Evolutionary conservation across 1,140 invertebrate species (phyloP), one percentile per base, ranked within the genome.

Genomic region (Micrasema minimum): DNA sequence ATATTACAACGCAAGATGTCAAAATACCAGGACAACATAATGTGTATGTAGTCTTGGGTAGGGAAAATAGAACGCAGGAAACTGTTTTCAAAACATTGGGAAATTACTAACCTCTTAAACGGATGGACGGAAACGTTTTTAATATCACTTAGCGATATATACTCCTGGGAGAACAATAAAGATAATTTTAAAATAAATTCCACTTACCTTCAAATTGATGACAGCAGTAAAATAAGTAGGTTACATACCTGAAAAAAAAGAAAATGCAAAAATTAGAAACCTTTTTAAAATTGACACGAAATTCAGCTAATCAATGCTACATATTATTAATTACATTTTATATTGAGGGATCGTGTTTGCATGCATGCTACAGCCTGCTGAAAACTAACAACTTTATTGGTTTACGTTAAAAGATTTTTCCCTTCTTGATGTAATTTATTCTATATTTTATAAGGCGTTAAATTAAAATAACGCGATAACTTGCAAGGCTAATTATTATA

Each of bases 71-170:
- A 31, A 2, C 10, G 18, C 62, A 48, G 62, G 62, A 66, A 66
- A 66, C 62, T 31, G 62, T 20, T 18, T 37, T 66, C 62, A 66
- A 66, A 66, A 66, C 62, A 66, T 14, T 4, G 38, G 20, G 53
- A 57, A 45, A 20, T 23, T 38, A 38, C 20, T 22, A 26, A n/a
- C 23, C 12, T 64, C 20, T 64, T 20, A 43, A 64, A 23, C 26
- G 26, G 16, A 22, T 46, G 26, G 22, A 10, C 12, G 26, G 26
- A 4, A 31, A 31, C 2, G 26, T 31, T 4, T 31, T 31, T 31
- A 31, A 31, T 7, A 31, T 7, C 41, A 3, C n/a, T n/a, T 23
- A 46, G 11, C 43, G 7, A 45, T 46, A 11, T 64, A 38, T 10
- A 20, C 59, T 46, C 59, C 59, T 45, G 59, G 59, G 59, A 64